A percentile compares a stretch with the other conserved stretches of the same genome.
Conservation (phyloP, 2,888 invertebrate genomes). For the Hydrotaea cyrtoneurina region DNA sequence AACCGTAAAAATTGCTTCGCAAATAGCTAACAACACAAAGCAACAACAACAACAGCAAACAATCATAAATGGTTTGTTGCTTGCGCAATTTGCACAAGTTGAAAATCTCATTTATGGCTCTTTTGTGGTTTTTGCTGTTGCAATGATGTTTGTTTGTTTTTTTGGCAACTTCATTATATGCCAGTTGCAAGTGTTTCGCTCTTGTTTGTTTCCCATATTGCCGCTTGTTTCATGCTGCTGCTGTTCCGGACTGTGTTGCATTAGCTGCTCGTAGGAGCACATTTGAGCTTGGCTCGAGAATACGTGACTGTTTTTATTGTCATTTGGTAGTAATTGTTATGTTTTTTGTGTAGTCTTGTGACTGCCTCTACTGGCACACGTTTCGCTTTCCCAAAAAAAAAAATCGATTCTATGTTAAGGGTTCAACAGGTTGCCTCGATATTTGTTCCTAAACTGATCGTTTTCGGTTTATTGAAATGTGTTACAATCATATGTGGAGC, state of each 20-base stretch:
- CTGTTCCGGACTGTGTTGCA: constrained; percentile 26
- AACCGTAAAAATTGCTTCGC: constrained; percentile 57
- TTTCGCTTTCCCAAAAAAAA: constrained; percentile 1
- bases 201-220: constrained; percentile 27
- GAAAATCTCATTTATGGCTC: constrained; percentile 54
- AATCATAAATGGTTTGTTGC: constrained; percentile 60
- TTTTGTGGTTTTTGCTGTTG: constrained; percentile 17
- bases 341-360: constrained; percentile 42
- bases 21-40: constrained; percentile 58
- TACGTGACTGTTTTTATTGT: constrained; percentile 68
- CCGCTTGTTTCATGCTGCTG: background rate
- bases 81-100: constrained; percentile 64
- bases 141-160: constrained; percentile 38
- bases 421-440: constrained; percentile 63
- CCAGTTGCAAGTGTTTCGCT: constrained; percentile 60
- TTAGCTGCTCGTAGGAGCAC: background rate
- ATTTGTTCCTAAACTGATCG: constrained; percentile 40
- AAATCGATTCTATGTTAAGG: constrained; percentile 3
- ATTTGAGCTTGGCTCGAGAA: constrained; percentile 23
- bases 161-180: constrained; percentile 67
- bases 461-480: constrained; percentile 45
- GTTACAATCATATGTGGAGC: constrained; percentile 55
- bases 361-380: constrained; percentile 12
- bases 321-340: constrained; percentile 67
- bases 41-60: constrained; percentile 22